Conservation (phyloP, 2,888 invertebrate genomes). For the Drosophila helvetica region DNA sequence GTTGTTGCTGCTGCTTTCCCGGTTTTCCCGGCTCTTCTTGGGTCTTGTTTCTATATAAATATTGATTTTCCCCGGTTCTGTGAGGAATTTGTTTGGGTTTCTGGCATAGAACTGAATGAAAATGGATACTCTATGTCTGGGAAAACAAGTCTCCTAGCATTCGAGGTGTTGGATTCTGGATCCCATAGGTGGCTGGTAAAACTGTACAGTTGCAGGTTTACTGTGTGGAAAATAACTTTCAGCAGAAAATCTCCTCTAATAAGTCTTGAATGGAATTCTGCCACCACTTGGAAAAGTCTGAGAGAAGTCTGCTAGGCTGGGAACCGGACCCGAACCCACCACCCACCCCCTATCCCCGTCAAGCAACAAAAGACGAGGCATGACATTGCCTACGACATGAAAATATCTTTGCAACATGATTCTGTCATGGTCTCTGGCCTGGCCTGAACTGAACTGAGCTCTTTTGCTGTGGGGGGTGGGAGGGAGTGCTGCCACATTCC, state of each 20-base stretch:
- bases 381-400: conserved; percentile 8
- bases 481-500: conserved; percentile 31
- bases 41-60: conserved; percentile 59
- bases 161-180: too few relatives aligned
- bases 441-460: neutral
- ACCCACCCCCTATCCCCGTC: conserved; percentile 6
- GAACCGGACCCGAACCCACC: conserved; percentile 1
- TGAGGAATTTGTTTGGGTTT: conserved; percentile 42
- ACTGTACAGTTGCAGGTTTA: neutral
- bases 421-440: conserved; percentile 22
- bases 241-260: neutral
- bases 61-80: conserved; percentile 60
- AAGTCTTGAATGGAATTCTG: neutral
- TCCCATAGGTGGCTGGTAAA: neutral
- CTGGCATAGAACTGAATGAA: neutral
- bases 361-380: conserved; percentile 7
- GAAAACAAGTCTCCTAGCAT: neutral
- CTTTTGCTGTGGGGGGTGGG: conserved; percentile 20
- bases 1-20: conserved; percentile 16
- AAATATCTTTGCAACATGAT: conserved; percentile 33
- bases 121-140: conserved; percentile 2
- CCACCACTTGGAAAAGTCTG: neutral
- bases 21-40: conserved; percentile 46
- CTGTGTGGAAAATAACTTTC: too few relatives aligned
- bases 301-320: neutral